phyloP scores from a whole-genome alignment of 2,797 vertebrate genomes.

The Phoeniculus purpureus region DNA sequence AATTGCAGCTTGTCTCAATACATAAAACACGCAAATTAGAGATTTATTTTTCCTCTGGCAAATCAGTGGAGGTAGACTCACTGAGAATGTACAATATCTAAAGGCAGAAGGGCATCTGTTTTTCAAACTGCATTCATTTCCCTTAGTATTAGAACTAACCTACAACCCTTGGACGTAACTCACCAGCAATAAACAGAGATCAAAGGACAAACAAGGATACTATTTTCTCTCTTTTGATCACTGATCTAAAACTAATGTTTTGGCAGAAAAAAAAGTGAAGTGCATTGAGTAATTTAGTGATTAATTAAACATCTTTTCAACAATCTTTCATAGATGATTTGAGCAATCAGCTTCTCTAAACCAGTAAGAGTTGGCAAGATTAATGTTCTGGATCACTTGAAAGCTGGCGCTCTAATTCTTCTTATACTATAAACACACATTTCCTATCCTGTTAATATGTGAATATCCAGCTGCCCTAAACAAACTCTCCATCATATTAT shows the following conservation, averaged over 20 bases:
- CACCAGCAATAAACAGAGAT: slow-evolving; percentile 17
- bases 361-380: slow-evolving; percentile 35
- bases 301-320: slow-evolving; percentile 46
- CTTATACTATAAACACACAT: slow-evolving; percentile 46
- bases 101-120: slow-evolving; percentile 38
- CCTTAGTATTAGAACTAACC: not conserved
- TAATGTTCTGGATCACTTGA: slow-evolving; percentile 60
- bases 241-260: slow-evolving; percentile 16
- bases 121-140: slow-evolving; percentile 26
- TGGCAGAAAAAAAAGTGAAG: rapidly evolving
- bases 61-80: not conserved
- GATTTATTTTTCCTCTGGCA: slow-evolving; percentile 20
- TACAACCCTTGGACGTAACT: not conserved
- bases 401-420: slow-evolving; percentile 61
- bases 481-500: slow-evolving; percentile 45
- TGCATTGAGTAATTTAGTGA: slow-evolving; percentile 17
- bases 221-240: slow-evolving; percentile 35
- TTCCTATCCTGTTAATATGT: slow-evolving; percentile 52
- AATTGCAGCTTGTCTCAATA: not conserved
- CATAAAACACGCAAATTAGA: not conserved
- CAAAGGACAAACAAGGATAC: slow-evolving; percentile 19
- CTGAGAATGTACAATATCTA: slow-evolving; percentile 1
- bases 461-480: slow-evolving; percentile 47
- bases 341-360: slow-evolving; percentile 44
- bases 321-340: slow-evolving; percentile 21